Evolutionary conservation across 37 sponge, comb jelly and placozoan genomes (phyloP).

Genomic region (Cladorhizidae sp.): DNA sequence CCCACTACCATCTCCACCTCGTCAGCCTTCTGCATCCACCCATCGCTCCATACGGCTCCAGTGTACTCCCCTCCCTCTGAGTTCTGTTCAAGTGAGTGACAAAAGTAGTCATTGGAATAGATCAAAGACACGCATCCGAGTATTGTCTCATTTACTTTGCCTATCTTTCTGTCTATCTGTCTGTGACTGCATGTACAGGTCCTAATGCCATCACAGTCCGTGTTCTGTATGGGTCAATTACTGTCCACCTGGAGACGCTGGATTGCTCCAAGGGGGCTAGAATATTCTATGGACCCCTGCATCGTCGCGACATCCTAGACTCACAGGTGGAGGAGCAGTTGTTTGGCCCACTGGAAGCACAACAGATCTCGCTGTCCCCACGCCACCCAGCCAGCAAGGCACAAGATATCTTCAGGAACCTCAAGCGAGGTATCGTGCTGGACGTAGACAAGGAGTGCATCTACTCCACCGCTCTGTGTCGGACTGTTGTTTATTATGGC

Average conservation of each 20-base stretch:
- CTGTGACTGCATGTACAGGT: not conserved
- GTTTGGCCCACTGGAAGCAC: slow-evolving; percentile 57
- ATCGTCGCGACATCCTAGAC: slow-evolving; percentile 42
- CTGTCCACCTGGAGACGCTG: slow-evolving; percentile 61
- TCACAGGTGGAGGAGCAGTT: slow-evolving; percentile 43
- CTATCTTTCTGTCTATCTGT: not conserved
- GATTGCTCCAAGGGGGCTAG: slow-evolving; percentile 58
- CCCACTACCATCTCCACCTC: not conserved
- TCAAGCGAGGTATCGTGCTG: slow-evolving; percentile 50
- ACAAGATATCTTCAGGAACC: slow-evolving; percentile 29
- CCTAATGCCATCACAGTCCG: slow-evolving; percentile 46
- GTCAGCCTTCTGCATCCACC: slow-evolving; percentile 21
- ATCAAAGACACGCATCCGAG: not conserved
- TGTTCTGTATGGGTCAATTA: slow-evolving; percentile 63
- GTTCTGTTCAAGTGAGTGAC: slow-evolving; percentile 37
- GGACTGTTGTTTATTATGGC: slow-evolving; percentile 52
- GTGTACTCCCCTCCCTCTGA: slow-evolving; percentile 51
- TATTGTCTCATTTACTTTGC: not conserved
- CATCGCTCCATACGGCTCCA: slow-evolving; percentile 29
- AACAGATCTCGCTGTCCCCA: slow-evolving; percentile 58
- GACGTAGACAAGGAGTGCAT: slow-evolving; percentile 37
- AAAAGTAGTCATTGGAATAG: not conserved
- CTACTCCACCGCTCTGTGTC: slow-evolving; percentile 51
- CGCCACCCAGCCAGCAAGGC: slow-evolving; percentile 50
- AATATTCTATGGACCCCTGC: slow-evolving; percentile 64